A percentile compares a stretch with the other conserved stretches of the same genome.
These are phyloP conservation scores for Chaenodraco wilsoni DNA, from an alignment of 2,797 vertebrate genomes.

Conservation along the genomic window DNA sequence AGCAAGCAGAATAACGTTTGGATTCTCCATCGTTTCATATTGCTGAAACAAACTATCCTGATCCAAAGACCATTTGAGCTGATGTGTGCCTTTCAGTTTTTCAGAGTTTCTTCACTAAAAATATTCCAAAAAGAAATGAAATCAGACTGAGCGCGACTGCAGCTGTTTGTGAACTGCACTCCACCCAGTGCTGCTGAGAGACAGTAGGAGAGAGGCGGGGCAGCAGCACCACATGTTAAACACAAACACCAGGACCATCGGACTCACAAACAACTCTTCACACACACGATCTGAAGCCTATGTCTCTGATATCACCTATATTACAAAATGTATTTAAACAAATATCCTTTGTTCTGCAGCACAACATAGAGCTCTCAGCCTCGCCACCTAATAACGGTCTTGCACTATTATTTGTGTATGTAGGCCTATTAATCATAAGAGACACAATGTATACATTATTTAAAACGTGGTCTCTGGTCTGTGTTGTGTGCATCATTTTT, in stretches of 20 bases:
- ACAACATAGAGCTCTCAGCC: constrained; percentile 54
- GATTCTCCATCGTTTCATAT: constrained; percentile 66
- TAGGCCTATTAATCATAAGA: neutral
- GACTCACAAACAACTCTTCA: neutral
- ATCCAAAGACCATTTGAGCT: constrained; percentile 43
- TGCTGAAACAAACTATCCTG: constrained; percentile 42
- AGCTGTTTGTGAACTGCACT: neutral
- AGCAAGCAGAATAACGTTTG: constrained; percentile 51
- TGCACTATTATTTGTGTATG: neutral
- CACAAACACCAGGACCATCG: neutral
- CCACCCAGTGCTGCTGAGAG: neutral
- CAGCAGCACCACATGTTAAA: constrained; percentile 10
- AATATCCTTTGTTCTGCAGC: constrained; percentile 31
- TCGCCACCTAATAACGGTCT: neutral
- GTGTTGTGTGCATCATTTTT: neutral
- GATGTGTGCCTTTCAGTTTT: neutral
- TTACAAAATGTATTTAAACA: too few relatives aligned
- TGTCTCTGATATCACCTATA: neutral
- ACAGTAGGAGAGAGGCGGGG: constrained; percentile 34
- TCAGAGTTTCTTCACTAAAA: neutral
- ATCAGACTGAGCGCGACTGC: neutral
- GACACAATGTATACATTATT: neutral
- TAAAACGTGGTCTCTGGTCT: neutral
- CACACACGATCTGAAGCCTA: neutral
- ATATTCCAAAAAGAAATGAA: neutral